Evolutionary conservation across 2,888 invertebrate genomes (phyloP).

Genomic region (Sialis fuliginosa): DNA sequence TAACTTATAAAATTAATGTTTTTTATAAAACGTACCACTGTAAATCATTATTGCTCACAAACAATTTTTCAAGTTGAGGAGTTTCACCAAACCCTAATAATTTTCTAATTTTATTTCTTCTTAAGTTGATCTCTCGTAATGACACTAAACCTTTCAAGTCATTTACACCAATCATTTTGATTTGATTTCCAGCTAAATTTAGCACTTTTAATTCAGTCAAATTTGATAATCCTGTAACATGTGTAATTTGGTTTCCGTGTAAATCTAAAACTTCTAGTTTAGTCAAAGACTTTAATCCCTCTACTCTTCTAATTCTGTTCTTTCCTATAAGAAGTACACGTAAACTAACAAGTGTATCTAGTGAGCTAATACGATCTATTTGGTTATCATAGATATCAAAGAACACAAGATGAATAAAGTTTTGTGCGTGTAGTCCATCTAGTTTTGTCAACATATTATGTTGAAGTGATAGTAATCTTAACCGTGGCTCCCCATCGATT

Average conservation of each 20-base stretch:
- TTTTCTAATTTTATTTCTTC: conserved; percentile 67
- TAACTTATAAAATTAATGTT: not conserved
- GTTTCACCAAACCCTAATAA: conserved; percentile 65
- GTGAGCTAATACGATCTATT: conserved; percentile 65
- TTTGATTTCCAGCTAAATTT: conserved; percentile 84
- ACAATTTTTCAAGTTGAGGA: conserved; percentile 57
- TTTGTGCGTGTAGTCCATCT: conserved; percentile 34
- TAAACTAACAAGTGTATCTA: conserved; percentile 60
- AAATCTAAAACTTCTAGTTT: conserved; percentile 83
- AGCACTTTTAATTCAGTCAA: conserved; percentile 70
- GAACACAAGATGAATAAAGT: conserved; percentile 65
- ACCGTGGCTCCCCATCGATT: conserved; percentile 62
- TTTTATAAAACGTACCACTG: conserved; percentile 29
- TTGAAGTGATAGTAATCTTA: conserved; percentile 75
- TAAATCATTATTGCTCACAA: conserved; percentile 67
- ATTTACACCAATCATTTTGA: conserved; percentile 53
- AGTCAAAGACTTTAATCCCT: conserved; percentile 48
- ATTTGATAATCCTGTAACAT: conserved; percentile 46
- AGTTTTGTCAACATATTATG: conserved; percentile 75
- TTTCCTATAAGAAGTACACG: conserved; percentile 81
- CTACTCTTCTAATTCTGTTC: conserved; percentile 69
- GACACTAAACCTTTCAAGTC: conserved; percentile 64
- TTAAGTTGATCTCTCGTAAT: conserved; percentile 72
- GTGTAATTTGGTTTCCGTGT: conserved; percentile 75
- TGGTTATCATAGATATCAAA: conserved; percentile 91